These are phyloP conservation scores for Festucalex cinctus DNA, from an alignment of 2,113 vertebrate species.

Conservation along the genomic window DNA sequence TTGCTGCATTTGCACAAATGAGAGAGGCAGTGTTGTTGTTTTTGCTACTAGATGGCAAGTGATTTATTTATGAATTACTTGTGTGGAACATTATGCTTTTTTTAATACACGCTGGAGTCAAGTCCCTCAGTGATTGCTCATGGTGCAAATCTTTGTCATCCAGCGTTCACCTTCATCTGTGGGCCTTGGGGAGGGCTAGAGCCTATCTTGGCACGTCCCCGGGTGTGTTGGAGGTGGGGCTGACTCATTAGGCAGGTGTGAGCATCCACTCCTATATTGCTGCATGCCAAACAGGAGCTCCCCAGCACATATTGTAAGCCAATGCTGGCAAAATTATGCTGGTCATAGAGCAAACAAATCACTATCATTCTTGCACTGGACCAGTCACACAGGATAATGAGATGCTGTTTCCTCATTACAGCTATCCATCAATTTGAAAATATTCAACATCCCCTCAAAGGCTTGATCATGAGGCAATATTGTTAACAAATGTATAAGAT, in stretches of 20 bases:
- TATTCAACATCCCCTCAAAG: neutral
- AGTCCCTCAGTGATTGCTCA: slow-evolving; percentile 76
- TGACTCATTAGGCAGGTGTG: slow-evolving; percentile 75
- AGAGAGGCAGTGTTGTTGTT: slow-evolving; percentile 63
- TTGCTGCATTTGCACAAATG: slow-evolving; percentile 68
- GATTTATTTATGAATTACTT: slow-evolving; percentile 80
- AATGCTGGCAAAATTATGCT: slow-evolving; percentile 65
- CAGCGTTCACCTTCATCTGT: slow-evolving; percentile 74
- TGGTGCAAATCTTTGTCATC: slow-evolving; percentile 80
- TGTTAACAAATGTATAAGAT: neutral
- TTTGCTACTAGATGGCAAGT: slow-evolving; percentile 70
- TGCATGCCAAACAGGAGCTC: slow-evolving; percentile 68
- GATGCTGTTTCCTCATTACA: slow-evolving; percentile 28
- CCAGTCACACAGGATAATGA: slow-evolving; percentile 53
- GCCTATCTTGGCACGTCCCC: slow-evolving; percentile 74
- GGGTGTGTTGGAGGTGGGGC: slow-evolving; percentile 70
- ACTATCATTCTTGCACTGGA: slow-evolving; percentile 60
- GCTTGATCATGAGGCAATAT: neutral
- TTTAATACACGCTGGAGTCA: slow-evolving; percentile 67
- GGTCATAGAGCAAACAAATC: slow-evolving; percentile 56
- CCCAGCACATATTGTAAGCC: slow-evolving; percentile 57
- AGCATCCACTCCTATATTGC: slow-evolving; percentile 72
- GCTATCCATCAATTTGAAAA: neutral
- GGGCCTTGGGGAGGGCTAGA: slow-evolving; percentile 73
- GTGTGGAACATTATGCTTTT: slow-evolving; percentile 69